Base-by-base conservation (phyloP, 2,797 vertebrate species). In the Vespertilio murinus region DNA sequence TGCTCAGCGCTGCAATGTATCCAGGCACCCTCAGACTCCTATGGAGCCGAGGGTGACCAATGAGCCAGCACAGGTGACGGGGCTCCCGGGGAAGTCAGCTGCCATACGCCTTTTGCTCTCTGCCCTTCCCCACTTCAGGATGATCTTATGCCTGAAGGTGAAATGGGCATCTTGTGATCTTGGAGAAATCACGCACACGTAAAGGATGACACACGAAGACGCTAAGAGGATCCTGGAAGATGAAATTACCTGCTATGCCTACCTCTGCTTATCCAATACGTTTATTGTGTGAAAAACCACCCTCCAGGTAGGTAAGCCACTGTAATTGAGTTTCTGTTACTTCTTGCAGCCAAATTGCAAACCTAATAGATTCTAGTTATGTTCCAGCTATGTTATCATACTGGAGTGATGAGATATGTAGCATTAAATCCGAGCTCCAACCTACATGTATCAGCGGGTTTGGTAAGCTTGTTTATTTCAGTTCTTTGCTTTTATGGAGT, bases 211-310 rank as follows among this genome's bases (percentile, higher is more conserved):
- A 65, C 83, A 87, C 18, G 42, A 56, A 59, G 54, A 59, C 70
- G n/a, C 33, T 70, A 25, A 42, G 82, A 83, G 61, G 54, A 87
- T 38, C 70, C 28, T 82, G 54, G 25, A 59, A 16, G 1, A 10
- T 81, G 52, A 70, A 88, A 80, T 54, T 38, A 64, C 9, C 83
- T 49, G 65, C 20, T 59, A 30, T 80, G 22, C 28, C 73, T 79
- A 35, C 38, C 23, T 85, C 69, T 85, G 77, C 28, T 49, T 49
- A 75, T 22, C 45, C 30, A 75, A 49, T 75, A 49, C 84, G 95
- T 87, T 61, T 52, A 70, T 93, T 82, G 54, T 74, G 56, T 82
- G 67, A 94, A 52, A 93, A 92, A 80, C 61, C 35, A 59, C 4
- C 56, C 25, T 35, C 30, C 80, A 33, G 61, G 82, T 75, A 67